These are phyloP conservation scores for Charadrius vociferus DNA, from an alignment of 2,113 vertebrate genomes.

Conservation along the genomic window DNA sequence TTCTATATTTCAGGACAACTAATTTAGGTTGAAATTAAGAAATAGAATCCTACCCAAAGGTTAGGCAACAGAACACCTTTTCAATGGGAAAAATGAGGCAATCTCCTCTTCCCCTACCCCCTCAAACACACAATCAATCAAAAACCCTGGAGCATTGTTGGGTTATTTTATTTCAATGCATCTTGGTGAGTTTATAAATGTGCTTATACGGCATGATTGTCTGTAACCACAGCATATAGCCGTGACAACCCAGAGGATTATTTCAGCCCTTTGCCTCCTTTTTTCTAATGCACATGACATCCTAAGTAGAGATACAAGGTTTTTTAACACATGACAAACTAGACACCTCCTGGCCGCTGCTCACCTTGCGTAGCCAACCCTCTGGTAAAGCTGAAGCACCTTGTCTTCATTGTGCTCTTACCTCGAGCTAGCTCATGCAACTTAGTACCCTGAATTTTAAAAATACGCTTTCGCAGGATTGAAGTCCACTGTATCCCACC, in stretches of 20 bases:
- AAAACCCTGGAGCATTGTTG: not conserved
- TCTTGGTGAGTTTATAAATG: not conserved
- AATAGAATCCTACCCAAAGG: not conserved
- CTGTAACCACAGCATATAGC: not conserved
- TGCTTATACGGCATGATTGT: not conserved
- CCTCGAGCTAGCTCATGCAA: not conserved
- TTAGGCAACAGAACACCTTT: not conserved
- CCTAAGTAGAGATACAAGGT: not conserved
- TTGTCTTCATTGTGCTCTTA: not conserved
- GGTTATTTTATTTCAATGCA: not conserved
- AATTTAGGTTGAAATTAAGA: not conserved
- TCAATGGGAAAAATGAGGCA: not conserved
- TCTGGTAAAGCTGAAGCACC: not conserved
- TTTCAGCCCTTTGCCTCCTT: not conserved
- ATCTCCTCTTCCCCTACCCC: not conserved
- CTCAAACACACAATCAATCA: not conserved
- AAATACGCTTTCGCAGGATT: not conserved
- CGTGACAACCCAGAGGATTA: not conserved
- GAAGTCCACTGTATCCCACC: not conserved
- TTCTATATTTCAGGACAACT: not conserved
- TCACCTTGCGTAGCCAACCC: not conserved
- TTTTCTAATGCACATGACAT: not conserved
- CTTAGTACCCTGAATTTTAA: not conserved
- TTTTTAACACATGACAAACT: not conserved
- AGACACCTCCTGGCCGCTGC: not conserved